These are phyloP conservation scores for Anastrepha ludens DNA, from an alignment of 1,140 invertebrate genomes.

Conservation along the genomic window DNA sequence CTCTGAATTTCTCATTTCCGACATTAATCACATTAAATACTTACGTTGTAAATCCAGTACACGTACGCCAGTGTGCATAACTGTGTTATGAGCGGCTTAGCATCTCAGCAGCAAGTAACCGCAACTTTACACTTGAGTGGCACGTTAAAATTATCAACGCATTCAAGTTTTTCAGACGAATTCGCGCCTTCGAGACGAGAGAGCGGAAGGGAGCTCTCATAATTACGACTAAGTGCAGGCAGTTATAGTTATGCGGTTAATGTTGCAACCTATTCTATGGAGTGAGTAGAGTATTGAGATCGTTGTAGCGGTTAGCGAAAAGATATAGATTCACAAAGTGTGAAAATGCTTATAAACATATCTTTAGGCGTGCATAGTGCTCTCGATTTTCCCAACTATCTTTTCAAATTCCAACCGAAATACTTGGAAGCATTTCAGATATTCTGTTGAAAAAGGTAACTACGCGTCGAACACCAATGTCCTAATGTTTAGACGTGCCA, in stretches of 20 bases:
- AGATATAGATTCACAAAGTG: no score
- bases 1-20: slow-evolving; percentile 29
- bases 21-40: slow-evolving; percentile 46
- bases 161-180: neutral
- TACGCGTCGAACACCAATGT: no score
- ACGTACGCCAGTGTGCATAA: neutral
- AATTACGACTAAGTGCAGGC: neutral
- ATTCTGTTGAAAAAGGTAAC: no score
- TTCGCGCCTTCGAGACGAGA: neutral
- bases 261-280: neutral
- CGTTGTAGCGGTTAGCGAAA: no score
- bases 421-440: no score
- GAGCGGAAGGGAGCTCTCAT: neutral
- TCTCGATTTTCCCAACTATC: no score
- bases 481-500: no score
- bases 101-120: slow-evolving; percentile 1
- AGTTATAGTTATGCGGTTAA: slow-evolving; percentile 17
- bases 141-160: slow-evolving; percentile 43
- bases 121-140: slow-evolving; percentile 43
- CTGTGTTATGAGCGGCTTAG: neutral
- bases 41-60: neutral
- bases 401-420: no score
- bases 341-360: no score
- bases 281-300: no score
- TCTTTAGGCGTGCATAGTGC: no score